These are phyloP conservation scores for Subanguina moxae DNA, from an alignment of 1,140 invertebrate species.

Conservation along the genomic window DNA sequence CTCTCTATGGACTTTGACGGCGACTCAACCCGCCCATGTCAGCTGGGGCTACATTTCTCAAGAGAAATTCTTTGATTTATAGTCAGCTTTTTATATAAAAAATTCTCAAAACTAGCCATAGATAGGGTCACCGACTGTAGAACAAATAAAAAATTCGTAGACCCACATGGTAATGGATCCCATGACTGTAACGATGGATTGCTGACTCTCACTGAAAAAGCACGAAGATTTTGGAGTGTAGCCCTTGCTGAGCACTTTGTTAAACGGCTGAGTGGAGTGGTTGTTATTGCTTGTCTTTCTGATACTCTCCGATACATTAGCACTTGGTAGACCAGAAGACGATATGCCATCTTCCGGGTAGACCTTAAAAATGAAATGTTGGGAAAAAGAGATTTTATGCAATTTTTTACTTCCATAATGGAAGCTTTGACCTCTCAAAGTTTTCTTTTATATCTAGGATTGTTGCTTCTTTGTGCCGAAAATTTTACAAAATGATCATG, in stretches of 20 bases:
- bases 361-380: not conserved
- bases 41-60: no score
- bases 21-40: no score
- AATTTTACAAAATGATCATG: no score
- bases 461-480: no score
- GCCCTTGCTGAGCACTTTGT: slow-evolving; percentile 19
- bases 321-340: not conserved
- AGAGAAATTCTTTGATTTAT: no score
- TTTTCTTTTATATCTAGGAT: no score
- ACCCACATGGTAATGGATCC: slow-evolving; percentile 11
- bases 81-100: no score
- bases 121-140: no score
- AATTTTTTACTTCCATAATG: not conserved
- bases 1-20: no score
- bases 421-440: not conserved
- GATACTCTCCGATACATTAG: not conserved
- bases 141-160: slow-evolving; percentile 1
- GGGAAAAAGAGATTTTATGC: not conserved
- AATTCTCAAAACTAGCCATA: no score
- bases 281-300: not conserved
- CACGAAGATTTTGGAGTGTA: slow-evolving; percentile 41
- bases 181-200: slow-evolving; percentile 30
- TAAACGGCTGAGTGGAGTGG: not conserved
- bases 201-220: slow-evolving; percentile 41
- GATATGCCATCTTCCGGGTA: not conserved